Percentiles rank a stretch among this genome's conserved stretches.
Evolutionary conservation across 92 coral and sea anemone genomes (phyloP).

Genomic region (Isaurus tuberculatus): DNA sequence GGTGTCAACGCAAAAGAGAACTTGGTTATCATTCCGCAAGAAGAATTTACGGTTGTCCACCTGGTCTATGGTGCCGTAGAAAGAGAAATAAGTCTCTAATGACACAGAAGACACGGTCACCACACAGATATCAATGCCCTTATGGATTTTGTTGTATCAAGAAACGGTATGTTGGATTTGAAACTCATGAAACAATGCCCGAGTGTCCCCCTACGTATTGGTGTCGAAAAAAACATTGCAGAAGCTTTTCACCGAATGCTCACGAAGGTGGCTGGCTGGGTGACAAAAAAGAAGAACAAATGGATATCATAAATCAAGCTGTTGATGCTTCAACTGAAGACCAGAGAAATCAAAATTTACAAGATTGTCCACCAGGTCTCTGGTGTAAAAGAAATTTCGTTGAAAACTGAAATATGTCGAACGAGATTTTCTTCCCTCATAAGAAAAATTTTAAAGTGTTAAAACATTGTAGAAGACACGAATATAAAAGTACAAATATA

Average conservation of each 20-base stretch:
- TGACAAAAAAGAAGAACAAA: background rate
- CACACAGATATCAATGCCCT: slow-evolving; percentile 24
- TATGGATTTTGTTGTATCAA: slow-evolving; percentile 29
- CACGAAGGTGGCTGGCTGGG: background rate
- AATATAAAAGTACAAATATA: too few species aligned
- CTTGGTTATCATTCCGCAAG: slow-evolving; percentile 8
- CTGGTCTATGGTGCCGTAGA: slow-evolving; percentile 90
- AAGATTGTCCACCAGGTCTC: slow-evolving; percentile 29
- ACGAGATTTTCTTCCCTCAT: too few species aligned
- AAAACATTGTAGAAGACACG: too few species aligned
- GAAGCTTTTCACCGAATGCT: background rate
- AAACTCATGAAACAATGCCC: slow-evolving; percentile 15
- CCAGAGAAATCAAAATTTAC: background rate
- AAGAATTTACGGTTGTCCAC: slow-evolving; percentile 65
- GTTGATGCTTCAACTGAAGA: background rate
- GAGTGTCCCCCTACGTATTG: slow-evolving; percentile 27
- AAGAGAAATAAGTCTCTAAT: background rate
- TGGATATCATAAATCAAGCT: background rate
- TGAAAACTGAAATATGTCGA: background rate
- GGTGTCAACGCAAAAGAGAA: slow-evolving; percentile 22
- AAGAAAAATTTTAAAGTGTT: too few species aligned
- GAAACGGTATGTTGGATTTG: slow-evolving; percentile 17
- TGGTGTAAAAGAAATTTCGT: slow-evolving; percentile 24
- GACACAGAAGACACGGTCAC: background rate
- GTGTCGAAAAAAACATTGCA: slow-evolving; percentile 22